phyloP scores from a whole-genome alignment of 1,140 invertebrate species.

The Halyomorpha halys region DNA sequence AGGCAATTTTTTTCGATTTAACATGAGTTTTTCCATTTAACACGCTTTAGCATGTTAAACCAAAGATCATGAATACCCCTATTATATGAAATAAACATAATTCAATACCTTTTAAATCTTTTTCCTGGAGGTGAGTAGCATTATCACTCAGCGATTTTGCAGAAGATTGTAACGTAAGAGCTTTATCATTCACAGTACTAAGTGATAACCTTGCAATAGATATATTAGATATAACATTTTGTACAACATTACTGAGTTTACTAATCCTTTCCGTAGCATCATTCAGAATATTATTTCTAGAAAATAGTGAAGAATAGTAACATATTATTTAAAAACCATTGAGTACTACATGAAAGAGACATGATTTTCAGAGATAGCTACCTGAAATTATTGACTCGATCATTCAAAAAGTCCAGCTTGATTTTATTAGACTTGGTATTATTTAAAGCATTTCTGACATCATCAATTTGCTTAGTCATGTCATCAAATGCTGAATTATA shows the following conservation, averaged over 20 bases:
- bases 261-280: constrained; percentile 45
- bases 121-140: constrained; percentile 84
- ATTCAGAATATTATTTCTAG: constrained; percentile 40
- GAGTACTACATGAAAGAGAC: background rate
- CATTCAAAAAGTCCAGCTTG: constrained; percentile 52
- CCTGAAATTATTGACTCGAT: constrained; percentile 46
- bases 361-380: constrained; percentile 30
- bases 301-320: constrained; percentile 28
- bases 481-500: constrained; percentile 87
- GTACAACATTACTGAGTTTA: constrained; percentile 50
- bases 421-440: constrained; percentile 60
- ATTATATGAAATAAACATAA: background rate
- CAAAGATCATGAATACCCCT: too few species aligned
- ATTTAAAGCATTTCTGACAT: constrained; percentile 64
- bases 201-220: constrained; percentile 66
- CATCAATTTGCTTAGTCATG: constrained; percentile 74
- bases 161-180: constrained; percentile 36
- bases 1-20: too few species aligned
- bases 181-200: constrained; percentile 58
- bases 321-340: constrained; percentile 14
- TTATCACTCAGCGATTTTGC: constrained; percentile 58
- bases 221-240: constrained; percentile 65
- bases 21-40: too few species aligned
- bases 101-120: constrained; percentile 70
- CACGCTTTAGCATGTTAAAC: too few species aligned